Evolutionary conservation across 2,113 vertebrate genomes (phyloP).

Genomic region (Nettapus auritus): DNA sequence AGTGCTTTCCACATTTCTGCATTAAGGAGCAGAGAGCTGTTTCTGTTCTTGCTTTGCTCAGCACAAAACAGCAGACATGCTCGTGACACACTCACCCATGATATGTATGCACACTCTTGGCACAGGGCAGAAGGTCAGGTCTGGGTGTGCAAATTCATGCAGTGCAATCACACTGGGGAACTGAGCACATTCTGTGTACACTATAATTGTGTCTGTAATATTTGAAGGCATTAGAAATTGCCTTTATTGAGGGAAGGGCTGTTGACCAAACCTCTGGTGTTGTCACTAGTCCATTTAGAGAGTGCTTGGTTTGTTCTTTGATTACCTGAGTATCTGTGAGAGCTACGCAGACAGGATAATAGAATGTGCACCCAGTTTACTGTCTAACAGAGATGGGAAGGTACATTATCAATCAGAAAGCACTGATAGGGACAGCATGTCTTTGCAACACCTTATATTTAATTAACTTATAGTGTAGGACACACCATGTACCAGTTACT

Average conservation of each 20-base stretch:
- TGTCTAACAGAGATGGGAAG: neutral
- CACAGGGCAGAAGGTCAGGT: neutral
- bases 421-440: neutral
- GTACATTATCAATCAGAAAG: neutral
- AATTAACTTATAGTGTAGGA: neutral
- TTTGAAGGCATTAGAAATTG: neutral
- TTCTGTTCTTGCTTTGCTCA: neutral
- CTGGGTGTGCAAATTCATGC: neutral
- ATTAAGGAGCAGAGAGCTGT: neutral
- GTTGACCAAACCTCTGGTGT: neutral
- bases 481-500: neutral
- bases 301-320: neutral
- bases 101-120: rapidly evolving
- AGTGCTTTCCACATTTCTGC: neutral
- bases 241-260: neutral
- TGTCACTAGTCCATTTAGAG: neutral
- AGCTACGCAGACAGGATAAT: neutral
- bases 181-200: neutral
- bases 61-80: neutral
- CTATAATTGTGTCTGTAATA: neutral
- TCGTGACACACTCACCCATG: rapidly evolving
- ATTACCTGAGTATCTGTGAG: neutral
- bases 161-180: neutral
- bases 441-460: neutral
- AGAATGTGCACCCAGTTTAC: neutral